Percentiles rank a stretch among this genome's conserved stretches.
These are phyloP conservation scores for Podarcis raffonei DNA, from an alignment of 2,113 vertebrate species.

Conservation along the genomic window DNA sequence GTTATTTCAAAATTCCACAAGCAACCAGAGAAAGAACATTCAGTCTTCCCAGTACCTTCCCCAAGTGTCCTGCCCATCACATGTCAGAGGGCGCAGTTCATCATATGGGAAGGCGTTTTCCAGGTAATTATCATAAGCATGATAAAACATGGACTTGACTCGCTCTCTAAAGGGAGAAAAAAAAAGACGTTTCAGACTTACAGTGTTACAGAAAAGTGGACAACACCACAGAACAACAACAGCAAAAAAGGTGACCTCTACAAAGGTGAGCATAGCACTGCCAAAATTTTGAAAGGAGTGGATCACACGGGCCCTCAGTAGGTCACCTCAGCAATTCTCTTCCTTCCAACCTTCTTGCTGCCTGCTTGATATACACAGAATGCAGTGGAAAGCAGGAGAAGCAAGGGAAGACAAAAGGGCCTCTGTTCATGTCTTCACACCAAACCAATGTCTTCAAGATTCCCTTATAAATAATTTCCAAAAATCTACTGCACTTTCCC, in stretches of 20 bases:
- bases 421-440: no score
- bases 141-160: conserved; percentile 97
- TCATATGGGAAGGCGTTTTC: conserved; percentile 95
- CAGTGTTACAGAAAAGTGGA: neutral
- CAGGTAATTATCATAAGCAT: conserved; percentile 96
- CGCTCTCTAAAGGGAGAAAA: conserved; percentile 77
- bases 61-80: conserved; percentile 97
- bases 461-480: neutral
- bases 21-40: neutral
- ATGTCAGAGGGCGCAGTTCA: conserved; percentile 94
- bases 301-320: neutral
- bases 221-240: neutral
- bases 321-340: neutral
- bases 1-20: neutral
- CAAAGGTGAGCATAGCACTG: neutral
- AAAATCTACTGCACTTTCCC: neutral
- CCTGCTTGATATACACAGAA: neutral
- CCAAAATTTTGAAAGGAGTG: neutral
- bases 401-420: no score
- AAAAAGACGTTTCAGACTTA: neutral
- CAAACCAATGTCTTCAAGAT: no score
- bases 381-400: neutral
- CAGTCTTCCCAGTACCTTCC: conserved; percentile 82
- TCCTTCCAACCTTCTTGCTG: neutral
- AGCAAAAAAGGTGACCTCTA: neutral